Evolutionary conservation across 1,140 invertebrate species (phyloP).

Genomic region (Tribolium castaneum): DNA sequence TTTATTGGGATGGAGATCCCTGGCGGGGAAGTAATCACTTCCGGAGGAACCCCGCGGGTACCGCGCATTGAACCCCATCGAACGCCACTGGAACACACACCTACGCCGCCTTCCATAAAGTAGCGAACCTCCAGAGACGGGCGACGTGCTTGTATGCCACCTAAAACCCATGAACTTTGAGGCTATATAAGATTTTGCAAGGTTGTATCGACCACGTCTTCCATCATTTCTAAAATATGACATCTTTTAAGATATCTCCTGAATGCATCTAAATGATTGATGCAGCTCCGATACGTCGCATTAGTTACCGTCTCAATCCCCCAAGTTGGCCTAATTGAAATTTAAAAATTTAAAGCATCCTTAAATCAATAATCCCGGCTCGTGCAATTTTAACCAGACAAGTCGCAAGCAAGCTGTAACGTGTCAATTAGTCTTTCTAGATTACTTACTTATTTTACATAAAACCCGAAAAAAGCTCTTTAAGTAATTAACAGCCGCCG

Average conservation of each 20-base stretch:
- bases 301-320: background rate
- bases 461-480: background rate
- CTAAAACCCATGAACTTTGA: constrained; percentile 23
- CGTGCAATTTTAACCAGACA: too few relatives aligned
- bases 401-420: too few relatives aligned
- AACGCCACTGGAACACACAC: constrained; percentile 16
- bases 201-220: background rate
- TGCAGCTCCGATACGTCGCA: background rate
- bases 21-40: constrained; percentile 20
- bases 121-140: constrained; percentile 8
- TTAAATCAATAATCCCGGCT: background rate
- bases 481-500: too few relatives aligned
- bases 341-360: background rate
- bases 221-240: background rate
- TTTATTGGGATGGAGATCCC: background rate
- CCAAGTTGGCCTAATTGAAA: background rate
- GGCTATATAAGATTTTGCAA: background rate
- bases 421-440: too few relatives aligned
- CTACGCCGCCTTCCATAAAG: constrained; percentile 12
- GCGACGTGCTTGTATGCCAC: constrained; percentile 1
- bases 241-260: background rate
- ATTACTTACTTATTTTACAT: background rate
- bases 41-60: constrained; percentile 14
- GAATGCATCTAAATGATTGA: background rate
- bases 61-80: constrained; percentile 21